Conservation (phyloP, 1,140 invertebrate species). For the Asobara japonica region DNA sequence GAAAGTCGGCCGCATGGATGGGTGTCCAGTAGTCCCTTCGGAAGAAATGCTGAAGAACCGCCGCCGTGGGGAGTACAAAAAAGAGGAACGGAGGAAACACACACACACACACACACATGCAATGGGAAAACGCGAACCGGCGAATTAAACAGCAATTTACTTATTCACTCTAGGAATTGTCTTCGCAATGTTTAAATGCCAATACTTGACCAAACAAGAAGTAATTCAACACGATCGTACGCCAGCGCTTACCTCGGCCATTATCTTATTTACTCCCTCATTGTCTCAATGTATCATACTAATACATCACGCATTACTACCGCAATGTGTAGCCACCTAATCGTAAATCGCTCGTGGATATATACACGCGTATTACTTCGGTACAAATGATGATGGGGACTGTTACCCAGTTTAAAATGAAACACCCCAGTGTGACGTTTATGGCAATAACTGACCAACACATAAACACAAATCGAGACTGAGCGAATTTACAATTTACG, state of each 20-base stretch:
- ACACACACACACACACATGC: no score
- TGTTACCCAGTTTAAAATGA: background rate
- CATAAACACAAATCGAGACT: background rate
- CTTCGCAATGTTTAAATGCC: background rate
- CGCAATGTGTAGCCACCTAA: constrained; percentile 14
- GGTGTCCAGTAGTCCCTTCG: no score
- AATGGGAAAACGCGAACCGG: no score
- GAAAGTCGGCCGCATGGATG: no score
- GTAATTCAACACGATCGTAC: constrained; percentile 48
- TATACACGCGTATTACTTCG: constrained; percentile 42
- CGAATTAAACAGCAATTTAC: background rate
- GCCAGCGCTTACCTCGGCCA: constrained; percentile 51
- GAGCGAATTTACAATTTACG: background rate
- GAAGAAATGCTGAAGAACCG: no score
- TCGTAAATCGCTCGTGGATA: constrained; percentile 40
- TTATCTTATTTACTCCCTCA: constrained; percentile 67
- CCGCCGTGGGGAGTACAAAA: no score
- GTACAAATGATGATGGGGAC: background rate
- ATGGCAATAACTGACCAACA: background rate
- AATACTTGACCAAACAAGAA: constrained; percentile 48
- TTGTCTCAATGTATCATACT: constrained; percentile 65
- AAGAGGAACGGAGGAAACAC: no score
- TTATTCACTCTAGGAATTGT: background rate
- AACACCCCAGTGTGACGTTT: background rate
- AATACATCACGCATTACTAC: constrained; percentile 50